These are phyloP conservation scores for Stylophora pistillata DNA, from an alignment of 64 coral and sea anemone genomes.

Conservation along the genomic window DNA sequence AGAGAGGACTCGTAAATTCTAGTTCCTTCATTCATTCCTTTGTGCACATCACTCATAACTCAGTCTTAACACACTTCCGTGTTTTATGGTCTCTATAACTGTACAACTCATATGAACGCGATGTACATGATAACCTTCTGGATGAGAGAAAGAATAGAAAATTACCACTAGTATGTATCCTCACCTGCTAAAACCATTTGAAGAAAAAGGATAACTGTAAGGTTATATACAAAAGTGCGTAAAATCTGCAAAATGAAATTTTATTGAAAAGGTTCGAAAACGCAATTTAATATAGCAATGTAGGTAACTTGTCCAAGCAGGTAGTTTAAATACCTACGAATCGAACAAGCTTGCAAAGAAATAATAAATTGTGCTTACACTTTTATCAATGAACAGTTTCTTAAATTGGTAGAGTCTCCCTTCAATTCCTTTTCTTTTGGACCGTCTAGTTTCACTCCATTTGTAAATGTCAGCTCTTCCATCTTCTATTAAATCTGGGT, in stretches of 20 bases:
- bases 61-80: too few species aligned
- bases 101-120: too few species aligned
- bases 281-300: too few species aligned
- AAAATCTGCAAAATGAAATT: constrained; percentile 63
- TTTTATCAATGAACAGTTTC: constrained; percentile 91
- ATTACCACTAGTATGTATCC: not conserved
- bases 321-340: not conserved
- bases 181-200: constrained; percentile 85
- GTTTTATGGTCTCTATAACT: too few species aligned
- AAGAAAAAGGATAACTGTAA: constrained; percentile 69
- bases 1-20: too few species aligned
- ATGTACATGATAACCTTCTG: too few species aligned
- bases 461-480: constrained; percentile 81
- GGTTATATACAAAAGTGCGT: constrained; percentile 82
- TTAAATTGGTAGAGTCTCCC: constrained; percentile 72
- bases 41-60: too few species aligned
- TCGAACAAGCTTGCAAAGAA: not conserved
- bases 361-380: constrained; percentile 45
- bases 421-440: constrained; percentile 65
- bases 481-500: constrained; percentile 82
- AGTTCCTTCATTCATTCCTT: too few species aligned
- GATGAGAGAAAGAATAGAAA: too few species aligned
- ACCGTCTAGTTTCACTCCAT: constrained; percentile 72
- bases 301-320: not conserved
- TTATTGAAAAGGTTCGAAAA: not conserved